phyloP scores from a whole-genome alignment of 2,113 vertebrate species.

The Platysteira castanea region DNA sequence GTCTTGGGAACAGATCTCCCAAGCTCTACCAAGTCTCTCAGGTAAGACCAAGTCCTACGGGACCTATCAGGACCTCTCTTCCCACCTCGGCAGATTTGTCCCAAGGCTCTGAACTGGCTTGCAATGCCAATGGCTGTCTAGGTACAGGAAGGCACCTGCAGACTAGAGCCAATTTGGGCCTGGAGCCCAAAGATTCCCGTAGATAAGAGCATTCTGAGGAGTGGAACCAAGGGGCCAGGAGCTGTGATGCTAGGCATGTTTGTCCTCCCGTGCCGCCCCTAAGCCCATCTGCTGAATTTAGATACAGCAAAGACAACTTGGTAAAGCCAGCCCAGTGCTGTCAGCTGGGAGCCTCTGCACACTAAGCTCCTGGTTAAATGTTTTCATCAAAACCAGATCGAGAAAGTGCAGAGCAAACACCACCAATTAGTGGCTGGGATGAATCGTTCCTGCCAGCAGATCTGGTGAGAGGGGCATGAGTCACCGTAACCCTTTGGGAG shows the following conservation, averaged over 20 bases:
- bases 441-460: constrained; percentile 36
- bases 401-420: constrained; percentile 65
- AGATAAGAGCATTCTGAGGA: not conserved
- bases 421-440: constrained; percentile 58
- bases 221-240: not conserved
- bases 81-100: not conserved
- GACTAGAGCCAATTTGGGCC: not conserved
- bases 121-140: not conserved
- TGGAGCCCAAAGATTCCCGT: not conserved
- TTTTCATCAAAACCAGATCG: constrained; percentile 63
- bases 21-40: not conserved
- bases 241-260: not conserved
- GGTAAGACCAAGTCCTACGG: not conserved
- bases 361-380: constrained; percentile 57
- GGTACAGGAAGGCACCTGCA: not conserved
- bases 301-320: constrained; percentile 2
- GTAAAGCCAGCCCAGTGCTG: not conserved
- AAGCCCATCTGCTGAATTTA: not conserved
- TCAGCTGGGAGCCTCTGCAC: constrained; percentile 48
- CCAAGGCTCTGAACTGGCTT: not conserved
- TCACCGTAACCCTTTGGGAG: constrained; percentile 51
- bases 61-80: not conserved
- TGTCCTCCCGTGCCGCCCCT: not conserved
- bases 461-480: constrained; percentile 54
- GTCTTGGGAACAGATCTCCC: not conserved